Evolutionary conservation across 2,113 vertebrate species (phyloP), one percentile per base, ranked within the genome.

Genomic region (Vidua macroura): DNA sequence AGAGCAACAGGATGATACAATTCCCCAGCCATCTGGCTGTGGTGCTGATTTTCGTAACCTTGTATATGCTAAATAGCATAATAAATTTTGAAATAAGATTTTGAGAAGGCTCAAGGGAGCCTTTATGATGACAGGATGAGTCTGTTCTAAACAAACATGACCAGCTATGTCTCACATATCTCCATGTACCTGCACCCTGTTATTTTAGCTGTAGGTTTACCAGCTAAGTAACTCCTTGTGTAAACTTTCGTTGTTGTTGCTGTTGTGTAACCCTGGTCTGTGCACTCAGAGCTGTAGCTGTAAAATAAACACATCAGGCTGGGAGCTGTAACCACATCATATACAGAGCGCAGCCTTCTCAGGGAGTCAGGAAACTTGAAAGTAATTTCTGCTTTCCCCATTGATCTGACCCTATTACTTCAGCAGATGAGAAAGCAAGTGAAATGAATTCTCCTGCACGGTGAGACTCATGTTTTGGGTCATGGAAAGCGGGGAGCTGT

Each of bases 1-100:
- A 84, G 33, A 96, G 80, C 60, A 74, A 83, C 63, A 64, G 67
- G 86, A 59, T 86, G 75, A 35, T 63, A 55, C 60, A 93, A 93
- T 88, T 96, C 93, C 95, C 95, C 92, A 88, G 86, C 97, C 96
- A 96, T 97, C 95, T 96, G 96, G 72, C 84, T 78, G 25, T 25
- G 69, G 81, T 30, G 63, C 63, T 78, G 90, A 78, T 92, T 95
- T 83, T 76, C 43, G 86, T 95, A 96, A 96, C 95, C 88, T 95
- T 92, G 88, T 81, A 24, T 72, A 81, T 93, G 92, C 85, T 96
- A 97, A 96, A 93, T 30, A 88, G 70, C 18, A 15, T 17, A 82
- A 95, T 96, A 92, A 96, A 96, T 93, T 93, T 85, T 35, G 46
- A 88, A 95, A 59, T 78, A 78, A 89, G 88, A 88, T 75, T 96